Conservation (phyloP, 1,140 invertebrate genomes). For the Caenorhabditis elegans region WBcel235 BX284606.5:3354501-3355000, state of each 20-base stretch:
- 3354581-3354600: not conserved
- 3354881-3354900: not conserved
- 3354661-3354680: too few species aligned
- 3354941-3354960: not conserved
- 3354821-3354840: not conserved
- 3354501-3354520: too few species aligned
- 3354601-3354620: not conserved
- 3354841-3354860: not conserved
- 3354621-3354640: not conserved
- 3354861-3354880: slow-evolving; percentile 26
- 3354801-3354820: not conserved
- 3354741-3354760: not conserved
- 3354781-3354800: not conserved
- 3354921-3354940: not conserved
- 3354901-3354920: not conserved
- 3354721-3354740: not conserved
- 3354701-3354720: not conserved
- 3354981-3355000: too few species aligned
- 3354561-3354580: not conserved
- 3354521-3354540: not conserved
- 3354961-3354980: not conserved
- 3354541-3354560: not conserved
- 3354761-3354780: slow-evolving; percentile 18
- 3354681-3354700: too few species aligned
- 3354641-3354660: too few species aligned